Conservation (phyloP, 2,888 invertebrate species). For the Teleiodes luculella region DNA sequence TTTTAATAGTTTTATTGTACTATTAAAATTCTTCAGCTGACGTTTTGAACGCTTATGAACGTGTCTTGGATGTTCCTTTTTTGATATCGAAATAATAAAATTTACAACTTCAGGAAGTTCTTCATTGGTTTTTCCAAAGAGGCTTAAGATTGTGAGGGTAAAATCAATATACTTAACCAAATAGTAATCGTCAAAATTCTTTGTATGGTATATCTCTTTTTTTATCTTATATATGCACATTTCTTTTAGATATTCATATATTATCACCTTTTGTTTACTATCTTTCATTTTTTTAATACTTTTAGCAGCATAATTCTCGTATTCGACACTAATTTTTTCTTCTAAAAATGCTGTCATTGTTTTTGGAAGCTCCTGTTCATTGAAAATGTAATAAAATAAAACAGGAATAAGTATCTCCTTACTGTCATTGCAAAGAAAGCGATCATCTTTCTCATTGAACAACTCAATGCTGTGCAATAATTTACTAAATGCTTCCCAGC, state of each 20-base stretch:
- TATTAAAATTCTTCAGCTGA: too few relatives aligned
- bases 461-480: slow-evolving; percentile 43
- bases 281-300: not conserved
- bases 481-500: slow-evolving; percentile 47
- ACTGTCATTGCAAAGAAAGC: slow-evolving; percentile 25
- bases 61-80: too few relatives aligned
- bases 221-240: not conserved
- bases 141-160: not conserved
- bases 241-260: not conserved
- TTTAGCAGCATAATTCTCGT: not conserved
- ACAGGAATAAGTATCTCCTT: slow-evolving; percentile 22
- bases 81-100: not conserved
- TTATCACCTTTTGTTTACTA: not conserved
- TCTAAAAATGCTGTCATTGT: slow-evolving; percentile 22
- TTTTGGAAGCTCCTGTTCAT: slow-evolving; percentile 36
- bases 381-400: slow-evolving; percentile 41
- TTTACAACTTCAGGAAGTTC: not conserved
- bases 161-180: not conserved
- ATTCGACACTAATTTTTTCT: not conserved
- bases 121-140: not conserved
- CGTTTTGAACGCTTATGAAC: too few relatives aligned
- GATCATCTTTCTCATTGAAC: slow-evolving; percentile 27
- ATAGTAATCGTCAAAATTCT: too few relatives aligned
- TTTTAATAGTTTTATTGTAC: not conserved
- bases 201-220: not conserved